These are phyloP conservation scores for Drosophila suboccidentalis DNA, from an alignment of 2,888 invertebrate genomes.

Conservation along the genomic window DNA sequence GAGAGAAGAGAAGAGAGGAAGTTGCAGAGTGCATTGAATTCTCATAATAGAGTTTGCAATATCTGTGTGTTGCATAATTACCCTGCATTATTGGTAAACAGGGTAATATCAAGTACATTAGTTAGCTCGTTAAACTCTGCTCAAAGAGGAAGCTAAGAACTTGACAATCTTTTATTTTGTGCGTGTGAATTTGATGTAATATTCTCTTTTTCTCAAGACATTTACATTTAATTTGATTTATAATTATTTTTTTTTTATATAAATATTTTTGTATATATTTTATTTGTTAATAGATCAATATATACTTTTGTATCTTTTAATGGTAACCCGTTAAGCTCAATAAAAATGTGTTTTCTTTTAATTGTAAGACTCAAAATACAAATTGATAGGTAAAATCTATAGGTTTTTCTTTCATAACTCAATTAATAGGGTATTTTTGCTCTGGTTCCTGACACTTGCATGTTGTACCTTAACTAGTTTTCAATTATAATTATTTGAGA, in stretches of 20 bases:
- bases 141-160: not conserved
- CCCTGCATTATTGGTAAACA: constrained; percentile 8
- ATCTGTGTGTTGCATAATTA: constrained; percentile 13
- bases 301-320: too few relatives aligned
- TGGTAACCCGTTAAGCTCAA: too few relatives aligned
- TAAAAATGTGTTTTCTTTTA: too few relatives aligned
- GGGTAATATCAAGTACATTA: constrained; percentile 6
- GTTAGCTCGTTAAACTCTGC: constrained; percentile 4
- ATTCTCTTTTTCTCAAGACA: not conserved
- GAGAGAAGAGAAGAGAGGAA: not conserved
- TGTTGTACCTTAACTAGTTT: constrained; percentile 15
- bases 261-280: too few relatives aligned
- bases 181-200: not conserved
- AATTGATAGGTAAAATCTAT: too few relatives aligned
- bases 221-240: not conserved
- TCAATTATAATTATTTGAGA: constrained; percentile 30
- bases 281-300: too few relatives aligned
- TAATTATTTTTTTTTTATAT: not conserved
- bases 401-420: not conserved
- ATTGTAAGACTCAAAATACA: too few relatives aligned
- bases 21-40: constrained; percentile 16
- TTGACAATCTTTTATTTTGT: not conserved
- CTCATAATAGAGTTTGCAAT: constrained; percentile 16
- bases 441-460: not conserved
- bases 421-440: not conserved